Conservation (phyloP, 2,888 invertebrate species). For the Luperina testacea region DNA sequence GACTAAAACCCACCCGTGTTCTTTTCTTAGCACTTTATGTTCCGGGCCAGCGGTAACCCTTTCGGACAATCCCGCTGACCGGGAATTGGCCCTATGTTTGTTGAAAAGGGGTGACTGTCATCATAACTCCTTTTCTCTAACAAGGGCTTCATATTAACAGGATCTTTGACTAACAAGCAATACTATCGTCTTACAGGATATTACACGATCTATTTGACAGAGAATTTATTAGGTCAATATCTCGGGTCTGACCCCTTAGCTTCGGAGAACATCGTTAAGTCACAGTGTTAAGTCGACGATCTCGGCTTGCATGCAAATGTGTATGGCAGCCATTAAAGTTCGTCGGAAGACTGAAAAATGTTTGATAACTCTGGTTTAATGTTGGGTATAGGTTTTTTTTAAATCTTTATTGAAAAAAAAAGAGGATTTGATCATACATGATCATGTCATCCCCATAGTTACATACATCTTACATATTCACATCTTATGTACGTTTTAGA, state of each 20-base stretch:
- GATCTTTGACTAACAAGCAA: not conserved
- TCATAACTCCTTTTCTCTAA: not conserved
- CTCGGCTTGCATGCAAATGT: conserved; percentile 44
- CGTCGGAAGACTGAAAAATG: conserved; percentile 48
- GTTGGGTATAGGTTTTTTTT: too few species aligned
- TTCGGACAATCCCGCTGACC: too few species aligned
- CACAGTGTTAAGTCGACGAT: conserved; percentile 34
- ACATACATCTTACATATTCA: too few species aligned
- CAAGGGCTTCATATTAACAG: not conserved
- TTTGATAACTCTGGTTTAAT: conserved; percentile 39
- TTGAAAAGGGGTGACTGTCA: not conserved
- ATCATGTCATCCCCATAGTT: too few species aligned
- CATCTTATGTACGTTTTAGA: too few species aligned
- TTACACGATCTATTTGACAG: conserved; percentile 21
- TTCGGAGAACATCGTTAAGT: conserved; percentile 21
- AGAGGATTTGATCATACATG: too few species aligned
- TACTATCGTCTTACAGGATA: conserved; percentile 1
- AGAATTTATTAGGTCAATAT: conserved; percentile 51
- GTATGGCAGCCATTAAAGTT: conserved; percentile 18
- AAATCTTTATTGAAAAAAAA: too few species aligned
- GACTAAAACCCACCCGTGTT: too few species aligned
- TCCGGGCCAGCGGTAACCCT: too few species aligned
- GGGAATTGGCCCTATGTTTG: not conserved
- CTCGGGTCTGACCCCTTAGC: conserved; percentile 9
- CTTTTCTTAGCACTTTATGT: too few species aligned